A percentile compares a stretch with the other conserved stretches of the same genome.
phyloP scores from a whole-genome alignment of 2,113 vertebrate species.

The Pelusios castaneus region DNA sequence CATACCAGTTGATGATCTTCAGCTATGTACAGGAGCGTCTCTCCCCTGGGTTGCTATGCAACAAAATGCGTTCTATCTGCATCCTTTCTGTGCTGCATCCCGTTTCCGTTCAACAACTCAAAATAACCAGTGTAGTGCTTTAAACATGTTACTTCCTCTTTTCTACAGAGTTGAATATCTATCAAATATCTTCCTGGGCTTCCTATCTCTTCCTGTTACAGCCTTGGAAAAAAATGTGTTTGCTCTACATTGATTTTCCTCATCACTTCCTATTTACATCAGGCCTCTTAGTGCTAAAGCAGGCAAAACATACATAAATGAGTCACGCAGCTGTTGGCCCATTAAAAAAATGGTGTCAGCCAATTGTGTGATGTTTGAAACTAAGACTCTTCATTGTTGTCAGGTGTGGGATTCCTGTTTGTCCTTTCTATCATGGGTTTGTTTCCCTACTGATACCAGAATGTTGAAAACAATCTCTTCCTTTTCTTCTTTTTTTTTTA shows the following conservation, averaged over 20 bases:
- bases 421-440: conserved; percentile 58
- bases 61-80: conserved; percentile 84
- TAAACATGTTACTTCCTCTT: conserved; percentile 86
- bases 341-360: conserved; percentile 54
- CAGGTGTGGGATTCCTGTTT: conserved; percentile 75
- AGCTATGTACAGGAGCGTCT: conserved; percentile 71
- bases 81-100: conserved; percentile 85
- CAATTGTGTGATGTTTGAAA: conserved; percentile 67
- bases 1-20: conserved; percentile 75
- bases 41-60: conserved; percentile 81
- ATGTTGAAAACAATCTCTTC: conserved; percentile 45
- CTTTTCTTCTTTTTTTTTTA: too few species aligned
- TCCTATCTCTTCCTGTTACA: conserved; percentile 91
- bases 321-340: conserved; percentile 77
- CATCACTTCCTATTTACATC: conserved; percentile 84
- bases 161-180: conserved; percentile 84
- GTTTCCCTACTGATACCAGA: conserved; percentile 70
- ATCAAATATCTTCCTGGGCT: conserved; percentile 88
- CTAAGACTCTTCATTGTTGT: conserved; percentile 70
- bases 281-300: conserved; percentile 73
- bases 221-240: conserved; percentile 79
- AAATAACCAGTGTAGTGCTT: conserved; percentile 86
- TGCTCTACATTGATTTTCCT: conserved; percentile 79
- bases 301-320: conserved; percentile 69
- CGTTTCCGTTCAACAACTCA: conserved; percentile 88